These are phyloP conservation scores for Thecophora atra DNA, from an alignment of 2,888 invertebrate genomes.

Conservation along the genomic window DNA sequence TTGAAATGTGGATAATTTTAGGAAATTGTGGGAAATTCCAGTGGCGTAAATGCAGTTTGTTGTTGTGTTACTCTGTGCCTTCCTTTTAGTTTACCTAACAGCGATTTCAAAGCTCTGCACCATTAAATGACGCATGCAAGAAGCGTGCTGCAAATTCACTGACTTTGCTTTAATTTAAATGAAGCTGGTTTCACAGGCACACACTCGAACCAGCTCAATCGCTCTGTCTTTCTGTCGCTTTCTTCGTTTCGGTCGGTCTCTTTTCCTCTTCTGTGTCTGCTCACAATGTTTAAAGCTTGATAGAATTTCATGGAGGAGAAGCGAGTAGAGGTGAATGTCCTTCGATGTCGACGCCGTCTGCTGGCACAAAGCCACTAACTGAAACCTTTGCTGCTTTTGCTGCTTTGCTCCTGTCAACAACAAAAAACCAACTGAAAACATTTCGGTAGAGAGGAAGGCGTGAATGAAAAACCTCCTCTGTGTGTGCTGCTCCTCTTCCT, in stretches of 20 bases:
- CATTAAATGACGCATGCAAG: not conserved
- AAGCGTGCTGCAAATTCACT: not conserved
- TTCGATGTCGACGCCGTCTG: not conserved
- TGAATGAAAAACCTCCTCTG: not conserved
- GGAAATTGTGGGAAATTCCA: not conserved
- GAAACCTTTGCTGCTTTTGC: not conserved
- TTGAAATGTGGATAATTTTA: constrained; percentile 23
- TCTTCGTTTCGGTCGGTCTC: not conserved
- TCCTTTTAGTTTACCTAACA: not conserved
- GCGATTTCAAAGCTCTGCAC: not conserved
- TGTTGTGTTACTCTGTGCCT: not conserved
- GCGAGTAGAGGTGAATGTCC: constrained; percentile 38
- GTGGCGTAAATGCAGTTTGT: not conserved
- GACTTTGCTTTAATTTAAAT: constrained; percentile 7
- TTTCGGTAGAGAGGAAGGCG: not conserved
- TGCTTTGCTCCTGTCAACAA: not conserved
- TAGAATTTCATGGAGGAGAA: not conserved
- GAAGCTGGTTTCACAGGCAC: constrained; percentile 8
- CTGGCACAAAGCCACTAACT: not conserved
- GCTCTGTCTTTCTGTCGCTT: not conserved
- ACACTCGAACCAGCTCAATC: not conserved
- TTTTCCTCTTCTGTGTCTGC: too few relatives aligned
- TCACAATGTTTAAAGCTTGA: not conserved
- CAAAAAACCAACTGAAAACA: not conserved
- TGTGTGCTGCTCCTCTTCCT: not conserved